phyloP scores from a whole-genome alignment of 2,113 vertebrate genomes.

The Etheostoma cragini region DNA sequence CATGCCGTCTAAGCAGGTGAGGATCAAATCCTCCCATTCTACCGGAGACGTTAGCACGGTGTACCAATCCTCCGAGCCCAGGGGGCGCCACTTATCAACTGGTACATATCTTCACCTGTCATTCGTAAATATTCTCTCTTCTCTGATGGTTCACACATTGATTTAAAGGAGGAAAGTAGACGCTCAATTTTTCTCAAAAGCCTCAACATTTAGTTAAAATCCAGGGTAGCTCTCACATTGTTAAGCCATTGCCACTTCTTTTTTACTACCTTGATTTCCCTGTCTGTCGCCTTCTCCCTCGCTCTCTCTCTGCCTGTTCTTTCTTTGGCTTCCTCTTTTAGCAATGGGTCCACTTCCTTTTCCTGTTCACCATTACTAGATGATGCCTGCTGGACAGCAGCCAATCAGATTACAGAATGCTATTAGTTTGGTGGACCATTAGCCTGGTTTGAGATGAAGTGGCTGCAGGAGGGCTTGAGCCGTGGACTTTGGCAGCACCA shows the following conservation, averaged over 20 bases:
- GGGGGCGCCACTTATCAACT: slow-evolving; percentile 94
- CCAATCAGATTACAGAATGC: slow-evolving; percentile 85
- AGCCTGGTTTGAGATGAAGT: slow-evolving; percentile 59
- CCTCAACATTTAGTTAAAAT: neutral
- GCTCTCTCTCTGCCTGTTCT: slow-evolving; percentile 81
- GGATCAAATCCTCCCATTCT: slow-evolving; percentile 96
- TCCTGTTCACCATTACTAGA: slow-evolving; percentile 89
- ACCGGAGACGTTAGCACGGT: slow-evolving; percentile 90
- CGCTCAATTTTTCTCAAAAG: neutral
- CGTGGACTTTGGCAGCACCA: slow-evolving; percentile 18
- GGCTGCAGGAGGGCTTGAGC: slow-evolving; percentile 30
- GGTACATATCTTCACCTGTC: slow-evolving; percentile 43
- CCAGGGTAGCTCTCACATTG: neutral
- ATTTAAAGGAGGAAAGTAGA: neutral
- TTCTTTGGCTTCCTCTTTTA: slow-evolving; percentile 91
- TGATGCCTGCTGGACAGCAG: slow-evolving; percentile 84
- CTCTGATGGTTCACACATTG: neutral
- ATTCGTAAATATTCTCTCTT: neutral
- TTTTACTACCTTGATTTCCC: slow-evolving; percentile 21
- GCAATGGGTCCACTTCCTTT: slow-evolving; percentile 92
- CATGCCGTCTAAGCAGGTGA: slow-evolving; percentile 90
- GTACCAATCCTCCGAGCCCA: slow-evolving; percentile 90
- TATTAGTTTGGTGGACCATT: slow-evolving; percentile 74
- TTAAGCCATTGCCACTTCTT: neutral
- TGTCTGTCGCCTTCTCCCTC: slow-evolving; percentile 30